These are phyloP conservation scores for Athalia circularis DNA, from an alignment of 2,888 invertebrate genomes.

Conservation along the genomic window DNA sequence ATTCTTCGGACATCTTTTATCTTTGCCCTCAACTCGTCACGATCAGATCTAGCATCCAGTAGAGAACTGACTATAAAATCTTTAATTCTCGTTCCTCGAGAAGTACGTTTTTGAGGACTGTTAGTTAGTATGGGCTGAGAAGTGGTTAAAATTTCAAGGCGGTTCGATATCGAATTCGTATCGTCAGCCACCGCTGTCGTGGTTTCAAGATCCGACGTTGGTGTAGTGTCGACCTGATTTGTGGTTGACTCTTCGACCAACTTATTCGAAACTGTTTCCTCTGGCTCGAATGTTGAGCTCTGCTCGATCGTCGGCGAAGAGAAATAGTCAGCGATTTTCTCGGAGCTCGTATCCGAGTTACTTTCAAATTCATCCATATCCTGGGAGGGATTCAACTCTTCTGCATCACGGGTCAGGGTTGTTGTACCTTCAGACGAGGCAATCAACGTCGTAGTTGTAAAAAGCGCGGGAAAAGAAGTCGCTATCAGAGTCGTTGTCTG, in stretches of 20 bases:
- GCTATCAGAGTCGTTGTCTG: too few relatives aligned
- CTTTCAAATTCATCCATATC: constrained; percentile 72
- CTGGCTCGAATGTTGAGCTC: constrained; percentile 1
- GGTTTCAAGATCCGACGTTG: too few relatives aligned
- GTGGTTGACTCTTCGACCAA: constrained; percentile 15
- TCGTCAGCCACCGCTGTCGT: too few relatives aligned
- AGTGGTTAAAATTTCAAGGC: neutral
- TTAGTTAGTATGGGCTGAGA: neutral
- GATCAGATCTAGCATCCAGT: constrained; percentile 11
- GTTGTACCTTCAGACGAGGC: constrained; percentile 59
- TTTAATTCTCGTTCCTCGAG: constrained; percentile 45
- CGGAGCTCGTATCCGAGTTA: constrained; percentile 12
- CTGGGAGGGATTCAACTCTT: constrained; percentile 76
- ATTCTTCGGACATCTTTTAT: constrained; percentile 47
- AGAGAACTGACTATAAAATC: constrained; percentile 6
- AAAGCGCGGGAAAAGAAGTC: too few relatives aligned
- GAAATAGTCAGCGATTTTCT: constrained; percentile 1
- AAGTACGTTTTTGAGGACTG: constrained; percentile 37
- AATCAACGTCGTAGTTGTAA: constrained; percentile 58
- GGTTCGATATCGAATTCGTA: too few relatives aligned
- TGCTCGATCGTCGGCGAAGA: constrained; percentile 7
- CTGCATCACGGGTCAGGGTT: constrained; percentile 73
- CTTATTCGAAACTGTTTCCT: constrained; percentile 29
- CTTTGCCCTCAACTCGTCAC: too few relatives aligned
- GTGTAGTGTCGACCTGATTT: constrained; percentile 1